These are phyloP conservation scores for Rotaria socialis DNA, from an alignment of 2,888 invertebrate species.

Conservation along the genomic window DNA sequence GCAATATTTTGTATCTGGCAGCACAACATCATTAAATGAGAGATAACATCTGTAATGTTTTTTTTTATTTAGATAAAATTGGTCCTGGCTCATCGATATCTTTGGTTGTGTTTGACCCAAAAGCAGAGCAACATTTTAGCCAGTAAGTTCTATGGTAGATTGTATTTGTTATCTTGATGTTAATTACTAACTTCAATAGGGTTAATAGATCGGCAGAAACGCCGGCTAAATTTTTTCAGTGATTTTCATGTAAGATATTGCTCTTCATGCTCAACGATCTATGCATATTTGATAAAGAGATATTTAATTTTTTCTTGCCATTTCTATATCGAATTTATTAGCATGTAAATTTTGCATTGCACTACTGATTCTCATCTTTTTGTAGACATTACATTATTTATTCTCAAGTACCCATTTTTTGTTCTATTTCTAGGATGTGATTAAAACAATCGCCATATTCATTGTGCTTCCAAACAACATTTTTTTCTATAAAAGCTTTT, in stretches of 20 bases:
- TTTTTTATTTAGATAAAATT: conserved; percentile 29
- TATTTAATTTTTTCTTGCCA: neutral
- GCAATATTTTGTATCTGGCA: neutral
- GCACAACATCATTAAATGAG: too few relatives aligned
- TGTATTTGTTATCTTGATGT: neutral
- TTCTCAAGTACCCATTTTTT: too few relatives aligned
- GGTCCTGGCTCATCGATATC: conserved; percentile 41
- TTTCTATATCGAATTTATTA: neutral
- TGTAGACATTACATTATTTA: too few relatives aligned
- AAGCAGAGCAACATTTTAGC: conserved; percentile 39
- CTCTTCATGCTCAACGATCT: neutral
- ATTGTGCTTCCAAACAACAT: too few relatives aligned
- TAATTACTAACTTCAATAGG: neutral
- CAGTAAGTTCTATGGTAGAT: neutral
- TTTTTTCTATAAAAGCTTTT: too few relatives aligned
- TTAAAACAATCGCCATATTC: too few relatives aligned
- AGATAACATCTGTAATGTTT: too few relatives aligned
- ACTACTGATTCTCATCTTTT: too few relatives aligned
- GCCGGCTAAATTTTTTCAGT: neutral
- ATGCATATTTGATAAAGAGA: neutral
- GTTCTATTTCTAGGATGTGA: too few relatives aligned
- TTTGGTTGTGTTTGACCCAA: conserved; percentile 39
- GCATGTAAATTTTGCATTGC: neutral
- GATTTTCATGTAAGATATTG: neutral
- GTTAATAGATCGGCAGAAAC: neutral